Evolutionary conservation across 2,113 vertebrate genomes (phyloP).

Genomic region (Epinephelus moara): DNA sequence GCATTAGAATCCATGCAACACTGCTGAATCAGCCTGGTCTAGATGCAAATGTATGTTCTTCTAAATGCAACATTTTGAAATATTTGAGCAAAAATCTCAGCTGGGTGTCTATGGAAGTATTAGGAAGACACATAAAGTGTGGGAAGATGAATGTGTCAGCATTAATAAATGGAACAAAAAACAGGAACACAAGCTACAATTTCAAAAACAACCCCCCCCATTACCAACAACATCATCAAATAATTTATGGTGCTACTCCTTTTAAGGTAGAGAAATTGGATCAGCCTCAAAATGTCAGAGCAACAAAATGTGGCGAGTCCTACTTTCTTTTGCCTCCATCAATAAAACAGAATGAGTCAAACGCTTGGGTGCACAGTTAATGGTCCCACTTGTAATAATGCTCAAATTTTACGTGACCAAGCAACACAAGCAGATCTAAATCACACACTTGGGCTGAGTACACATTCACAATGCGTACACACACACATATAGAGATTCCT

Average conservation of each 20-base stretch:
- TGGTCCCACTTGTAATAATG: constrained; percentile 61
- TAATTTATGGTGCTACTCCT: constrained; percentile 17
- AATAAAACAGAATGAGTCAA: constrained; percentile 59
- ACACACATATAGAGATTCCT: constrained; percentile 48
- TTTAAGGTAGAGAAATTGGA: constrained; percentile 49
- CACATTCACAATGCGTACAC: constrained; percentile 31
- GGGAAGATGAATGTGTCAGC: background rate
- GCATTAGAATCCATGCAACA: no score
- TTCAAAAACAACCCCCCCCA: constrained; percentile 4
- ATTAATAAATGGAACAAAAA: constrained; percentile 22
- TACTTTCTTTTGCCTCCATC: constrained; percentile 42
- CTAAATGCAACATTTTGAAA: background rate
- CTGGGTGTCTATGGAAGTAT: background rate
- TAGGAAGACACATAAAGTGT: background rate
- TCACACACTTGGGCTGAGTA: constrained; percentile 43
- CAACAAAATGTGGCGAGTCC: constrained; percentile 33
- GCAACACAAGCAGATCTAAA: constrained; percentile 61
- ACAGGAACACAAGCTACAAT: constrained; percentile 1
- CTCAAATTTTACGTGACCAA: constrained; percentile 56
- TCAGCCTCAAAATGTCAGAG: constrained; percentile 49
- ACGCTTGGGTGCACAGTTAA: constrained; percentile 63
- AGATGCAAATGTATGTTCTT: background rate
- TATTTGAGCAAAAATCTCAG: constrained; percentile 1
- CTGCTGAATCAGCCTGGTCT: background rate
- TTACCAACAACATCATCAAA: constrained; percentile 16